phyloP scores from a whole-genome alignment of 2,113 vertebrate genomes.

The Carettochelys insculpta region DNA sequence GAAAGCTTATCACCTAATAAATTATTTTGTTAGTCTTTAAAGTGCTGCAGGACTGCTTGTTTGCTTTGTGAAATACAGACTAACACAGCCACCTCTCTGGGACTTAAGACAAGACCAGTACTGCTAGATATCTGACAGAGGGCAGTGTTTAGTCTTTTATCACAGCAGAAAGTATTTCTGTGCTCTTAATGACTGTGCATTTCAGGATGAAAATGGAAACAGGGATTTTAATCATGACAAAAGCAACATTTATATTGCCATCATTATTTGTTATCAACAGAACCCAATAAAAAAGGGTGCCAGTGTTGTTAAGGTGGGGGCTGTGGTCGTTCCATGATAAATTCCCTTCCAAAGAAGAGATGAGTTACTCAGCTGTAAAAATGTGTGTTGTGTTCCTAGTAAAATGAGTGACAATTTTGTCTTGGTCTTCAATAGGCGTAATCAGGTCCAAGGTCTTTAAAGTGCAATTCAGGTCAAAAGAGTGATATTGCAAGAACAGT shows the following conservation, averaged over 20 bases:
- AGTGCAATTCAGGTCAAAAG: background rate
- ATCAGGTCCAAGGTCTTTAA: background rate
- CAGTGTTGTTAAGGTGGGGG: background rate
- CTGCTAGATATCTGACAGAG: slow-evolving; percentile 64
- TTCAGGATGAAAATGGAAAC: slow-evolving; percentile 42
- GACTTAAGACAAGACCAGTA: no score
- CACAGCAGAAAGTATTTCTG: accelerated
- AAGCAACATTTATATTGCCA: background rate
- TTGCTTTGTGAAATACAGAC: no score
- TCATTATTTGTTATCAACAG: background rate
- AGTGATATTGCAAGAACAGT: background rate
- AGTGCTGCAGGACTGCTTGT: no score
- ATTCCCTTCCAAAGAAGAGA: background rate
- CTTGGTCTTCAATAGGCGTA: background rate
- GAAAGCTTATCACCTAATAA: no score
- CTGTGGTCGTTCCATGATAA: slow-evolving; percentile 30
- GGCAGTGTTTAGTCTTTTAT: slow-evolving; percentile 74
- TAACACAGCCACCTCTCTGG: no score
- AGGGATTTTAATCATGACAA: slow-evolving; percentile 21
- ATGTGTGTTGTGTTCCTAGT: background rate
- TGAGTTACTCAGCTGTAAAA: slow-evolving; percentile 30
- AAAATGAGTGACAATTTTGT: background rate
- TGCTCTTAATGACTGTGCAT: background rate
- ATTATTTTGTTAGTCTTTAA: no score
- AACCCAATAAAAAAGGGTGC: background rate